Evolutionary conservation across 2,888 invertebrate species (phyloP).

Genomic region (Eupeodes latifasciatus): DNA sequence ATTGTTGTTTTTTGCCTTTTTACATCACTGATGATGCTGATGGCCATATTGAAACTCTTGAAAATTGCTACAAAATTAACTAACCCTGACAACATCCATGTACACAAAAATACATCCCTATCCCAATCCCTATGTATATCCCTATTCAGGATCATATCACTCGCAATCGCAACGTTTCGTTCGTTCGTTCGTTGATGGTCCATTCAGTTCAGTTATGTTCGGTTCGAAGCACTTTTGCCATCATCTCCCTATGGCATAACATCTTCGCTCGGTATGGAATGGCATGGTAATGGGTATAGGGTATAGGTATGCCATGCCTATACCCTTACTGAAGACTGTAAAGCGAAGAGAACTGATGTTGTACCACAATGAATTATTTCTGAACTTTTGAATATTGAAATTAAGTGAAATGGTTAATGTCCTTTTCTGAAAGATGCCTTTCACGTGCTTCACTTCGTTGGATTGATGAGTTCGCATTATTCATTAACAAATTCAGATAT

Average conservation of each 20-base stretch:
- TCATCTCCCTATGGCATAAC: conserved; percentile 6
- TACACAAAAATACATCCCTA: background rate
- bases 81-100: conserved; percentile 52
- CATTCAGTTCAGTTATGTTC: conserved; percentile 39
- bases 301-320: too few relatives aligned
- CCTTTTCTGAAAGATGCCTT: conserved; percentile 71
- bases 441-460: conserved; percentile 70
- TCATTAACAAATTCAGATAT: conserved; percentile 74
- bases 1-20: conserved; percentile 16
- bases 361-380: conserved; percentile 73
- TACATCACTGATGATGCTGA: conserved; percentile 20
- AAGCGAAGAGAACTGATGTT: background rate
- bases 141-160: too few relatives aligned
- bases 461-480: conserved; percentile 74
- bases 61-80: conserved; percentile 71
- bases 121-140: too few relatives aligned
- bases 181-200: conserved; percentile 1
- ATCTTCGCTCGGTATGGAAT: background rate
- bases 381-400: conserved; percentile 75
- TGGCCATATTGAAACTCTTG: conserved; percentile 48
- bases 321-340: too few relatives aligned
- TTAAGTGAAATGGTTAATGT: conserved; percentile 74
- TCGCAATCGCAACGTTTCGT: background rate
- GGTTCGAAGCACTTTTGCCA: conserved; percentile 26
- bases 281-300: too few relatives aligned